phyloP scores from a whole-genome alignment of 2,113 vertebrate genomes.

The Nanger granti region DNA sequence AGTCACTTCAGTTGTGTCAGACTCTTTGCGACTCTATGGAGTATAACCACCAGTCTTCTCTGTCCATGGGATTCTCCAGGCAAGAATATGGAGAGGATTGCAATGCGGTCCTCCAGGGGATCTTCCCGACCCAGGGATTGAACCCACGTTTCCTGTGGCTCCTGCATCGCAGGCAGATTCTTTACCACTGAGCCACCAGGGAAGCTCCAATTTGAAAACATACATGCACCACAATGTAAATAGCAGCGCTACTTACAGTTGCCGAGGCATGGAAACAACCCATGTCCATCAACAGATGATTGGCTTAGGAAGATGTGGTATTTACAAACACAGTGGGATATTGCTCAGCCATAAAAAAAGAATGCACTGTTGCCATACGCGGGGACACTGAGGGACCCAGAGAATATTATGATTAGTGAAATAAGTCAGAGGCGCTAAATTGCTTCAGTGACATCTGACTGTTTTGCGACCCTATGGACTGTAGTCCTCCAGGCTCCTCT shows the following conservation, averaged over 20 bases:
- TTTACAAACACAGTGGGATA: background rate
- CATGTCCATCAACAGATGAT: background rate
- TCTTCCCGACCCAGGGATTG: background rate
- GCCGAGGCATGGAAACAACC: background rate
- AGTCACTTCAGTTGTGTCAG: background rate
- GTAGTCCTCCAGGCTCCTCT: background rate
- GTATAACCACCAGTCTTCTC: background rate
- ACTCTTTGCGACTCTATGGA: rapidly evolving
- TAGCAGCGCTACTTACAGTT: background rate
- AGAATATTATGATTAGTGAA: background rate
- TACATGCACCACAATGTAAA: background rate
- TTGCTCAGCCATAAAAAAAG: background rate
- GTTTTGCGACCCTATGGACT: background rate
- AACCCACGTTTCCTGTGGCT: background rate
- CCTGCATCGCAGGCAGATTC: background rate
- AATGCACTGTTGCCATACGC: background rate
- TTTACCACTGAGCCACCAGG: background rate
- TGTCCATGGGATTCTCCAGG: background rate
- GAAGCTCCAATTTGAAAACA: background rate
- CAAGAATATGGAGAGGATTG: background rate
- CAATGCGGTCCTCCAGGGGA: rapidly evolving
- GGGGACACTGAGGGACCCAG: background rate
- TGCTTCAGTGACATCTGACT: background rate
- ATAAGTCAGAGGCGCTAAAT: background rate
- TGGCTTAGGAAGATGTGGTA: background rate